A percentile compares a stretch with the other conserved stretches of the same genome.
phyloP scores from a whole-genome alignment of 2,888 invertebrate species.

The Rambutsinella grinnellia region DNA sequence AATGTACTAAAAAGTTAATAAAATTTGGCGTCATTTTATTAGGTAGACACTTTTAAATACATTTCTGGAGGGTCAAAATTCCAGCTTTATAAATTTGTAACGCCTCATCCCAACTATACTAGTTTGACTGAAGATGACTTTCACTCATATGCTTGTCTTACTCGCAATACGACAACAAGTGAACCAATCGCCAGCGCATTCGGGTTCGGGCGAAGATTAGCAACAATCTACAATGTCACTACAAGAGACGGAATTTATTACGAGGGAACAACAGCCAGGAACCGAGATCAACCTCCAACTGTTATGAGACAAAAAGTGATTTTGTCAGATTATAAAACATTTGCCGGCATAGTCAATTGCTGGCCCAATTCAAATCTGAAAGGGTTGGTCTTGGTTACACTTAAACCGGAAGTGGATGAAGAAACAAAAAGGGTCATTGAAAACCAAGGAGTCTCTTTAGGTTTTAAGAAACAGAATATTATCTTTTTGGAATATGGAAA shows the following conservation, averaged over 20 bases:
- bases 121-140: not conserved
- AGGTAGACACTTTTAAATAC: conserved; percentile 12
- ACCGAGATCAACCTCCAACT: not conserved
- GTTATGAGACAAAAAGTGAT: not conserved
- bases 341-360: conserved; percentile 1
- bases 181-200: not conserved
- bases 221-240: not conserved
- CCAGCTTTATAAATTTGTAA: not conserved
- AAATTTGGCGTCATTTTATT: too few relatives aligned
- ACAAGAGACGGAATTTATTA: not conserved
- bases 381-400: not conserved
- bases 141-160: not conserved
- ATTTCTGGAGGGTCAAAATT: not conserved
- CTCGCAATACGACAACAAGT: not conserved
- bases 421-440: not conserved
- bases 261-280: not conserved
- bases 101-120: not conserved
- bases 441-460: not conserved
- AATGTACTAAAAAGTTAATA: too few relatives aligned
- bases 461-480: not conserved
- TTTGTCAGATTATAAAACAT: conserved; percentile 4
- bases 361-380: not conserved
- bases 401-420: not conserved
- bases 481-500: not conserved
- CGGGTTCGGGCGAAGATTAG: not conserved